phyloP scores from a whole-genome alignment of 2,888 invertebrate species.

The Sarcophaga rosellei region DNA sequence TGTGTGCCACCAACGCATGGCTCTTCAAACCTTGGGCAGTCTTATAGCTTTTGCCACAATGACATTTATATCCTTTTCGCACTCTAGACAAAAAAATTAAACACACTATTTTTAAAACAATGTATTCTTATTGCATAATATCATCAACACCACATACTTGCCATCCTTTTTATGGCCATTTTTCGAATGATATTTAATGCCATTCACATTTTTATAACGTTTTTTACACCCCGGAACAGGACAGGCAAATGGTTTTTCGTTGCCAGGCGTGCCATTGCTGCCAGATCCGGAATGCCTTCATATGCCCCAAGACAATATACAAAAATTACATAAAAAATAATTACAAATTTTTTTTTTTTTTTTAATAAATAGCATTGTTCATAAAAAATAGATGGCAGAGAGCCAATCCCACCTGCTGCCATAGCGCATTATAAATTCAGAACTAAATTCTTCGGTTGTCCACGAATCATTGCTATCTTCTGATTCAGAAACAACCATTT shows the following conservation, averaged over 20 bases:
- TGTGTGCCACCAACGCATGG: slow-evolving; percentile 83
- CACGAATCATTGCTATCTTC: slow-evolving; percentile 92
- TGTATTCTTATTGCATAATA: background rate
- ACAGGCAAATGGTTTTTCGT: slow-evolving; percentile 91
- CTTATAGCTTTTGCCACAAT: slow-evolving; percentile 93
- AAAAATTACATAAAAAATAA: slow-evolving; percentile 69
- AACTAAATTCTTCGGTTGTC: slow-evolving; percentile 90
- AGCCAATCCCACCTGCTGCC: slow-evolving; percentile 83
- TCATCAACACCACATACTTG: slow-evolving; percentile 84
- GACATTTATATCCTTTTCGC: slow-evolving; percentile 90
- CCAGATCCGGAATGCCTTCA: slow-evolving; percentile 82
- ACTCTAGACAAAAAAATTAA: slow-evolving; percentile 82
- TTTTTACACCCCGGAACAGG: slow-evolving; percentile 94
- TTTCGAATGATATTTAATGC: slow-evolving; percentile 93
- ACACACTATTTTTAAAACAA: background rate
- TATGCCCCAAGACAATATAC: slow-evolving; percentile 66
- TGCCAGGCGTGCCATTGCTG: slow-evolving; percentile 82
- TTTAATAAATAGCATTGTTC: slow-evolving; percentile 71
- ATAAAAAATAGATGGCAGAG: slow-evolving; percentile 65
- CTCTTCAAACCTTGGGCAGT: slow-evolving; percentile 89
- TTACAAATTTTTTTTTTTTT: slow-evolving; percentile 72
- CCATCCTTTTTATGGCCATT: slow-evolving; percentile 93
- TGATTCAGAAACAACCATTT: slow-evolving; percentile 86
- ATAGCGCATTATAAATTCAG: slow-evolving; percentile 89
- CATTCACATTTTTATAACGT: slow-evolving; percentile 93